Evolutionary conservation across 2,797 vertebrate genomes (phyloP).

Genomic region (Limosa lapponica): DNA sequence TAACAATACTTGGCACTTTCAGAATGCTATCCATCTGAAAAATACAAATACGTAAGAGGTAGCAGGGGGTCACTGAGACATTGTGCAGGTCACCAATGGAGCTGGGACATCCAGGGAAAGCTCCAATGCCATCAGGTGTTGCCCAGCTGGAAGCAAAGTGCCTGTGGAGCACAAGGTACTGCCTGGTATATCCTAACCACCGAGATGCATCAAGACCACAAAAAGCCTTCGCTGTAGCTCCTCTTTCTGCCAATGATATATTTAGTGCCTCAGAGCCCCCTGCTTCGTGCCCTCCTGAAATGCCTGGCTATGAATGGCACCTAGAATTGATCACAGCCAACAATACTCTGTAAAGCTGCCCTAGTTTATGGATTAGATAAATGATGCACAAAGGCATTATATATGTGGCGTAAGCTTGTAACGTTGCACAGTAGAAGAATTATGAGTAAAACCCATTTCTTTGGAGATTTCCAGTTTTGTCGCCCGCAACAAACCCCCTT

Average conservation of each 20-base stretch:
- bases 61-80: fast-evolving
- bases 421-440: conserved; percentile 2
- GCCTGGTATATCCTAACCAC: not conserved
- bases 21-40: not conserved
- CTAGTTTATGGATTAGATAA: not conserved
- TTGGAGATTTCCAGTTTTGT: conserved; percentile 40
- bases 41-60: not conserved
- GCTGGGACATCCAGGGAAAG: not conserved
- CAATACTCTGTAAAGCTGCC: not conserved
- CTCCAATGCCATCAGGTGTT: not conserved
- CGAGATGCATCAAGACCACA: fast-evolving
- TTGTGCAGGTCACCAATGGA: not conserved
- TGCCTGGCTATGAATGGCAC: not conserved
- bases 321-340: not conserved
- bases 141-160: not conserved
- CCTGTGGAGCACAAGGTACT: not conserved
- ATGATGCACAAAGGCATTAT: conserved; percentile 11
- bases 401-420: not conserved
- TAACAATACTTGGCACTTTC: not conserved
- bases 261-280: not conserved
- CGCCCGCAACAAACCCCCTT: conserved; percentile 13
- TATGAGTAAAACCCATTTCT: conserved; percentile 47
- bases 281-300: fast-evolving
- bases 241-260: not conserved
- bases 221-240: not conserved